Base-by-base conservation (phyloP, 1,140 invertebrate genomes). In the Drosophila bocki region DNA sequence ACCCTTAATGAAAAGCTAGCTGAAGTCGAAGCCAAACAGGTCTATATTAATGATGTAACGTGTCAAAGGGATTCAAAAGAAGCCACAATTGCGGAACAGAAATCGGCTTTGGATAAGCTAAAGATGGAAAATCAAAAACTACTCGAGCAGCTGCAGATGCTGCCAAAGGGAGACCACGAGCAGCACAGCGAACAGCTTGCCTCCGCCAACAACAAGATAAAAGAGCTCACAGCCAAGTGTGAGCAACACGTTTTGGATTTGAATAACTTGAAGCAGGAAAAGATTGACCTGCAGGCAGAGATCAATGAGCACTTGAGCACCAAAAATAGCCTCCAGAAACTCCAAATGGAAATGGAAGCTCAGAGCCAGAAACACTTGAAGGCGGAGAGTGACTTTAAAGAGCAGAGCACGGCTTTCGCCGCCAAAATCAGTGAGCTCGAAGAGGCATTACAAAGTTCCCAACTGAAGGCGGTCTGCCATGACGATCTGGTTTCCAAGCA, bases 111-210 rank as follows among this genome's bases (percentile, higher is more conserved):
- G 3, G 33, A 78, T 7, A 22, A 57, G 8, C 13, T 88, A 1
- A 35, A 42, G 7, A 35, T 51, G 6, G 84, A 82, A 19, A 87
- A 83, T n/a, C 45, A 64, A 3, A 53, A 83, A 15, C 32, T 88
- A 0, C 50, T 68, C 19, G 32, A 75, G 13, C 48, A 80, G 7
- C 47, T 88, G 3, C 45, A 75, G 17, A 13, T 12, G 11, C 56
- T 75, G 19, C 19, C 11, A n/a, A 22, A 53, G 15, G 3, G n/a
- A 29, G 3, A 35, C 26, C 35, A 5, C 15, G 39, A 33, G n/a
- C 13, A 26, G 17, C 42, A 13, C n/a, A 53, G 11, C 32, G 50
- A 35, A 19, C 32, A 33, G 17, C 17, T 53, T 19, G 51, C 19
- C 17, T 35, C 29, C 3, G 11, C 8, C 17, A 59, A 22, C 41